A percentile compares a stretch with the other conserved stretches of the same genome.
phyloP scores from a whole-genome alignment of 2,797 vertebrate genomes.

The Sphenopsis melanotis region DNA sequence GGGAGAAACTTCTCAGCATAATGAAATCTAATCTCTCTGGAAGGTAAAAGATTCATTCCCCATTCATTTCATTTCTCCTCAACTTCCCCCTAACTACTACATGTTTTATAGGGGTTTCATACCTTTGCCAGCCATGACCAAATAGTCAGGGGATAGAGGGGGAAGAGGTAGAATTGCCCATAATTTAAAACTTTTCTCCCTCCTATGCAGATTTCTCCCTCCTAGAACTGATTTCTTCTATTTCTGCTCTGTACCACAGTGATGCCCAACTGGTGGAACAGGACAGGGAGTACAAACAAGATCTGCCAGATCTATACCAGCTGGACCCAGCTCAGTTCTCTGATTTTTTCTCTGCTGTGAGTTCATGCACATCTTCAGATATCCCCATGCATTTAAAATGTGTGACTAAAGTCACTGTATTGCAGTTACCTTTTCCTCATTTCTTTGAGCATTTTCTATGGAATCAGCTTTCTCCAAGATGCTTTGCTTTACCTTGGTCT shows the following conservation, averaged over 20 bases:
- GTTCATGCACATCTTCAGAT: not conserved
- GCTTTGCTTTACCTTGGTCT: not conserved
- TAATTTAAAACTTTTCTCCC: not conserved
- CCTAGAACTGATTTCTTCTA: not conserved
- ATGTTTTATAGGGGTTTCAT: not conserved
- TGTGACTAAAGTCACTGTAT: not conserved
- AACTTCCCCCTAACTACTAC: not conserved
- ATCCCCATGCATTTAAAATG: fast-evolving
- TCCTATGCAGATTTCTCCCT: not conserved
- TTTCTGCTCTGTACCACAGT: not conserved
- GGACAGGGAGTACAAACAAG: not conserved
- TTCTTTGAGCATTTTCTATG: not conserved
- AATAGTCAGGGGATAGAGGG: not conserved
- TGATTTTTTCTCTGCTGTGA: not conserved
- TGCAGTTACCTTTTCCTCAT: not conserved
- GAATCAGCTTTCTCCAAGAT: not conserved
- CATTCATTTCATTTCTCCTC: not conserved
- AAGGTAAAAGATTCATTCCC: not conserved
- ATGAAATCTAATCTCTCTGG: slow-evolving; percentile 33
- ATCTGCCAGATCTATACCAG: not conserved
- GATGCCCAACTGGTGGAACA: not conserved
- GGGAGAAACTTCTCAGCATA: not conserved
- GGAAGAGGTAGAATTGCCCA: not conserved
- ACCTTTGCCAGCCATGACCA: not conserved
- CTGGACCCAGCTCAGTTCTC: not conserved